These are phyloP conservation scores for Notothenia rossii DNA, from an alignment of 2,113 vertebrate species.

Conservation along the genomic window DNA sequence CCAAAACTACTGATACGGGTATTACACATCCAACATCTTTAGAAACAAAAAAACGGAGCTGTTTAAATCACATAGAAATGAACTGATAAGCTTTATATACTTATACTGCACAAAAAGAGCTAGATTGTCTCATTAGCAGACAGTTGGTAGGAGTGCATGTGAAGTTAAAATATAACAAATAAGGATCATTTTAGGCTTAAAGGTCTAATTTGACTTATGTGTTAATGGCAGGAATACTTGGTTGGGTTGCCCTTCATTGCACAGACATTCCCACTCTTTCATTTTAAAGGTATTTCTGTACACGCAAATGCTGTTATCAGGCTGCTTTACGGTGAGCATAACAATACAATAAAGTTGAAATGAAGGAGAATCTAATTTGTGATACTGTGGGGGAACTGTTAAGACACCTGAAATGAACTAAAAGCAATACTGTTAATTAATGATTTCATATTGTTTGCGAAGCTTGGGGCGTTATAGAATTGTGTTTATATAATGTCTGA, in stretches of 20 bases:
- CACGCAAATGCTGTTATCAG: not conserved
- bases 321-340: not conserved
- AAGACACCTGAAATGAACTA: constrained; percentile 12
- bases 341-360: not conserved
- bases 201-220: not conserved
- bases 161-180: not conserved
- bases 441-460: constrained; percentile 43
- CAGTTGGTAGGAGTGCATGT: not conserved
- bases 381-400: not conserved
- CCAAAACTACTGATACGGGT: not conserved
- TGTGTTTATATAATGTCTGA: constrained; percentile 29
- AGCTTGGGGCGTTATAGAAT: constrained; percentile 13
- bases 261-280: not conserved
- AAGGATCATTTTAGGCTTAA: not conserved
- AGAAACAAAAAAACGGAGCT: not conserved
- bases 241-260: not conserved
- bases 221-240: not conserved
- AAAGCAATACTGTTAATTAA: constrained; percentile 38
- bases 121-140: not conserved
- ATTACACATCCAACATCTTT: not conserved
- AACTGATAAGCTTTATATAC: not conserved
- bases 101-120: not conserved
- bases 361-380: not conserved
- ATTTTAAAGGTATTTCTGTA: not conserved
- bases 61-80: not conserved